These are phyloP conservation scores for Heliconius aoede DNA, from an alignment of 2,888 invertebrate genomes.

Conservation along the genomic window DNA sequence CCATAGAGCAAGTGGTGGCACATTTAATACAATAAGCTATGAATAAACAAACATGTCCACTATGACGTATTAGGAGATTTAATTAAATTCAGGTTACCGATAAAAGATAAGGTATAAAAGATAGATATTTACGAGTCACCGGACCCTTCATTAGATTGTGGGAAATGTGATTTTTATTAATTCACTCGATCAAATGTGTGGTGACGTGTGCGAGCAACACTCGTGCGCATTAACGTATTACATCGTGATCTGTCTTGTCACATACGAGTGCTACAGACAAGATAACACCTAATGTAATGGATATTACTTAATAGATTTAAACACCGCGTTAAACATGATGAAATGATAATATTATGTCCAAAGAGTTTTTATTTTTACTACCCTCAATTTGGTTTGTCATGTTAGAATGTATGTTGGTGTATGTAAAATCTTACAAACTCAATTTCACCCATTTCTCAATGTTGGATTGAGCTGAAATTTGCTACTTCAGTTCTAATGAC, in stretches of 20 bases:
- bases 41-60: background rate
- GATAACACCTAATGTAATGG: background rate
- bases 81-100: slow-evolving; percentile 25
- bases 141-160: background rate
- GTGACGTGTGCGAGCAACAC: background rate
- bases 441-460: too few relatives aligned
- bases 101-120: slow-evolving; percentile 18
- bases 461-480: too few relatives aligned
- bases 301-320: background rate
- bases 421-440: too few relatives aligned
- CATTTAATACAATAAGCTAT: background rate
- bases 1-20: background rate
- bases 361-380: background rate
- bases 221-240: background rate
- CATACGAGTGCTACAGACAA: slow-evolving; percentile 8
- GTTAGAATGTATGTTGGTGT: too few relatives aligned
- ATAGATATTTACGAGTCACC: slow-evolving; percentile 9
- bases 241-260: background rate
- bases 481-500: too few relatives aligned
- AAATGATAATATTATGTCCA: background rate
- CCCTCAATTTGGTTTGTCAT: too few relatives aligned
- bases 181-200: background rate
- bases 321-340: background rate
- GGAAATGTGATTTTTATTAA: background rate
- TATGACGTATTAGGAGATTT: slow-evolving; percentile 11